Conservation (phyloP, 2,888 invertebrate species). For the Crematogaster levior region DNA sequence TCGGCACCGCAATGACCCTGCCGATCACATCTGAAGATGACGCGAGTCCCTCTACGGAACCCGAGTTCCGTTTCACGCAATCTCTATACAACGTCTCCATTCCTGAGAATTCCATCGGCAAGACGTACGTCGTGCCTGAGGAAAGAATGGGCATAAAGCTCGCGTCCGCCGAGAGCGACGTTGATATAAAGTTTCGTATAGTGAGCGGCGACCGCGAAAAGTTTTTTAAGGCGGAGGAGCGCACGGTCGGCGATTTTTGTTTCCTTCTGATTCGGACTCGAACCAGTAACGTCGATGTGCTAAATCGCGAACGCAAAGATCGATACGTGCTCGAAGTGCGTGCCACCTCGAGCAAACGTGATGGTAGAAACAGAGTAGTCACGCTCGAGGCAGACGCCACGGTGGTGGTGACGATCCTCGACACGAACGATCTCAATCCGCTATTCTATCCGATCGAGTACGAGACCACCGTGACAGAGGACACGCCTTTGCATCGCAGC, state of each 20-base stretch:
- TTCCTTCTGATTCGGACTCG: slow-evolving; percentile 96
- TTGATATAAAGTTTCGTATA: slow-evolving; percentile 94
- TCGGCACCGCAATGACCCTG: slow-evolving; percentile 56
- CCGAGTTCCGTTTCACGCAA: slow-evolving; percentile 90
- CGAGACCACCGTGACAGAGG: slow-evolving; percentile 94
- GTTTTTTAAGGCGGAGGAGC: slow-evolving; percentile 97
- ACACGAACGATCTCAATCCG: slow-evolving; percentile 97
- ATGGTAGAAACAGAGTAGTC: slow-evolving; percentile 86
- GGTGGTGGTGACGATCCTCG: slow-evolving; percentile 91
- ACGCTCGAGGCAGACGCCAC: slow-evolving; percentile 90
- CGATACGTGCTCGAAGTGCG: slow-evolving; percentile 92
- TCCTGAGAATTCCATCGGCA: slow-evolving; percentile 96
- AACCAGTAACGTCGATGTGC: slow-evolving; percentile 94
- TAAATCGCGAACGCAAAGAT: slow-evolving; percentile 97
- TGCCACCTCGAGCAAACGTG: slow-evolving; percentile 89
- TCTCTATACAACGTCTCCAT: slow-evolving; percentile 94
- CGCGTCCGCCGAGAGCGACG: slow-evolving; percentile 76
- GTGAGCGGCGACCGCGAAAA: slow-evolving; percentile 94
- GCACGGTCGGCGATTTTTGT: slow-evolving; percentile 96
- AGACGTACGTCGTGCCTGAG: slow-evolving; percentile 93
- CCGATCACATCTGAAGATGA: slow-evolving; percentile 56
- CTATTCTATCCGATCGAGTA: slow-evolving; percentile 96
- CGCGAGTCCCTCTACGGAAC: slow-evolving; percentile 34
- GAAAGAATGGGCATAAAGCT: slow-evolving; percentile 93
- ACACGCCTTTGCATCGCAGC: slow-evolving; percentile 93